Base-by-base conservation (phyloP, 2,888 invertebrate species). In the Fragum whitleyi region DNA sequence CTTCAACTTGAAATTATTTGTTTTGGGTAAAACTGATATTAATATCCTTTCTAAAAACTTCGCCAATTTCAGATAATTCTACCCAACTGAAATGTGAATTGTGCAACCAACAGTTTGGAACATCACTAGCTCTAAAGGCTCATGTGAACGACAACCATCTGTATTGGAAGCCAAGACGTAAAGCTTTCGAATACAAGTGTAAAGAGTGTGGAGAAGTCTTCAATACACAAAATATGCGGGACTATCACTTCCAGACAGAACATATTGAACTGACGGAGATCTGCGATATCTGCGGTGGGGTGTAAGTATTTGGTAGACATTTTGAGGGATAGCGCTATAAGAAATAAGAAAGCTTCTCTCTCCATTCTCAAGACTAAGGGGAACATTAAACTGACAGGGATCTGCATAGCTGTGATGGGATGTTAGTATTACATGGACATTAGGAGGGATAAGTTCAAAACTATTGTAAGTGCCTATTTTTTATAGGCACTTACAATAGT, bases 281-380 rank as follows among this genome's bases (percentile, higher is more conserved):
- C 53, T 83, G 83, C 67, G 83, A 83, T 9, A 51, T 74, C 5
- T 83, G 83, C 77, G 83, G 79, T 14, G 62, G 29, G 1, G 55
- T 79, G 83, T 83, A 77, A 79, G 79, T 78, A 16, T 21, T n/a
- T 21, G 16, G 29, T 69, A 6, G n/a, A n/a, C n/a, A n/a, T n/a
- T n/a, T n/a, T n/a, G n/a, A n/a, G n/a, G 21, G n/a, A n/a, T n/a
- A n/a, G n/a, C n/a, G n/a, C n/a, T n/a, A n/a, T n/a, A n/a, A n/a
- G n/a, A n/a, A n/a, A n/a, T n/a, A n/a, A n/a, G n/a, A n/a, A n/a
- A n/a, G n/a, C n/a, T n/a, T n/a, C n/a, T n/a, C n/a, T n/a, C n/a
- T n/a, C n/a, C n/a, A n/a, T n/a, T n/a, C n/a, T n/a, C n/a, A n/a
- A n/a, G n/a, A n/a, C n/a, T n/a, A n/a, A n/a, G n/a, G n/a, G n/a